Conservation (phyloP, 2,888 invertebrate genomes). For the Tetramorium bicarinatum region DNA sequence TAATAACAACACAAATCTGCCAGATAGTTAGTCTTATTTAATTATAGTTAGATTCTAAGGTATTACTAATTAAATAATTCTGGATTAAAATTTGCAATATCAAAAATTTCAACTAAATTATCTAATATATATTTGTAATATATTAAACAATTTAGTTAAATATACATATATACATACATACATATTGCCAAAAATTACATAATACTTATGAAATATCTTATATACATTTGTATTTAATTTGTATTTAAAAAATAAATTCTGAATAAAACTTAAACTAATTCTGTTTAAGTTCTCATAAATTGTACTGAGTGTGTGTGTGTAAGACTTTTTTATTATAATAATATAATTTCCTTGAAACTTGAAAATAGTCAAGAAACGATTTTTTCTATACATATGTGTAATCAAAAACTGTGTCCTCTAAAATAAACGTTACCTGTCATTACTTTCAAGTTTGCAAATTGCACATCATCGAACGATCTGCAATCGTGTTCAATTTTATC, state of each 20-base stretch:
- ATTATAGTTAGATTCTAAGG: neutral
- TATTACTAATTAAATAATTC: neutral
- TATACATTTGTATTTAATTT: neutral
- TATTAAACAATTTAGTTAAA: no score
- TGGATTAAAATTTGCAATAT: neutral
- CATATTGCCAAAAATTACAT: neutral
- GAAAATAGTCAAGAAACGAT: neutral
- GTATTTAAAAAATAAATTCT: neutral
- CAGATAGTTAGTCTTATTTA: neutral
- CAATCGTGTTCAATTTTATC: neutral
- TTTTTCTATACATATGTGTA: neutral
- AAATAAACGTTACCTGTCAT: neutral
- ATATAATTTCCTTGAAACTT: neutral
- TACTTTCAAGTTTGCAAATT: conserved; percentile 3
- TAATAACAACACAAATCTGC: neutral
- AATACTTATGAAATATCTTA: neutral
- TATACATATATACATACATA: neutral
- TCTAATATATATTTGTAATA: neutral
- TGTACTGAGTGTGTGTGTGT: neutral
- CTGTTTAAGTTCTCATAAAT: neutral
- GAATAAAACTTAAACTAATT: neutral
- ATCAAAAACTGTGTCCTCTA: neutral
- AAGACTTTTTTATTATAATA: neutral
- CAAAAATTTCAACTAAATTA: neutral
- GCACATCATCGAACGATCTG: neutral